Conservation (phyloP, 2,888 invertebrate species). For the Pollenia griseotomentosa region DNA sequence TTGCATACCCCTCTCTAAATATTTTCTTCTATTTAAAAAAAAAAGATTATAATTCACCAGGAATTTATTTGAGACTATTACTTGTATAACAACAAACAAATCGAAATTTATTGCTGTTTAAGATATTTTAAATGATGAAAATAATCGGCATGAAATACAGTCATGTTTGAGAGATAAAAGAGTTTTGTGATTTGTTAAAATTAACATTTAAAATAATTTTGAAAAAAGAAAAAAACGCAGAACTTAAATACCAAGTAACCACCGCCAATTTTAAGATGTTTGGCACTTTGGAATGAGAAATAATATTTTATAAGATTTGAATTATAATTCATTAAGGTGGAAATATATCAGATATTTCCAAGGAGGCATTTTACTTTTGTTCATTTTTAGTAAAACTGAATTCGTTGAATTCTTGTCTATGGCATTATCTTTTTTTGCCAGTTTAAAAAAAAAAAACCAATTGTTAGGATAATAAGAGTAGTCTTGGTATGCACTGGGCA, state of each 20-base stretch:
- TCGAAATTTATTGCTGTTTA: slow-evolving; percentile 84
- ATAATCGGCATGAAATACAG: slow-evolving; percentile 48
- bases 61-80: slow-evolving; percentile 79
- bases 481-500: too few relatives aligned
- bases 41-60: slow-evolving; percentile 84
- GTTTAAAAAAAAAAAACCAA: too few relatives aligned
- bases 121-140: slow-evolving; percentile 78
- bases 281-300: too few relatives aligned
- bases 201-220: slow-evolving; percentile 47
- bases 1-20: slow-evolving; percentile 21
- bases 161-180: slow-evolving; percentile 48
- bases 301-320: too few relatives aligned
- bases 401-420: too few relatives aligned
- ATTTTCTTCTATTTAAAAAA: slow-evolving; percentile 44
- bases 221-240: background rate
- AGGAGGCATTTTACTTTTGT: slow-evolving; percentile 4
- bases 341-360: too few relatives aligned
- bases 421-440: too few relatives aligned
- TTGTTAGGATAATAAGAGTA: too few relatives aligned
- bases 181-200: slow-evolving; percentile 53
- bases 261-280: background rate
- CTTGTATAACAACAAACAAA: slow-evolving; percentile 75
- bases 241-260: background rate
- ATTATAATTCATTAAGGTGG: too few relatives aligned
- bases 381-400: too few relatives aligned